These are phyloP conservation scores for Trogon surrucura DNA, from an alignment of 2,113 vertebrate species.

Conservation along the genomic window DNA sequence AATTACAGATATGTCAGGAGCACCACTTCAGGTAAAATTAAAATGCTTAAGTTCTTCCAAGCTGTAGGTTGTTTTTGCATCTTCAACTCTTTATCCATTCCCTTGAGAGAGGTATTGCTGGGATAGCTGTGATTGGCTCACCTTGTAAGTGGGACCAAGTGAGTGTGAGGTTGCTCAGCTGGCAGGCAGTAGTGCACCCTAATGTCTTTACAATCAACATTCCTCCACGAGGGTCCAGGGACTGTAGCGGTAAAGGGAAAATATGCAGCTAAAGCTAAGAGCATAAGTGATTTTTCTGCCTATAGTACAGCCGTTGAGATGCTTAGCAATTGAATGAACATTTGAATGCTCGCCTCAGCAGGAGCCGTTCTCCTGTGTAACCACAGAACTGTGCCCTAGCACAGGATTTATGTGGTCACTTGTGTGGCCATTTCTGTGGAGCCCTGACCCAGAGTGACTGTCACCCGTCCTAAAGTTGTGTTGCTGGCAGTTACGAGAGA, in stretches of 20 bases:
- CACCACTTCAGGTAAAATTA: background rate
- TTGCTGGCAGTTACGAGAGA: background rate
- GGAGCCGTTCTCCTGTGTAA: background rate
- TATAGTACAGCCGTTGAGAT: background rate
- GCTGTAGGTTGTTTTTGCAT: background rate
- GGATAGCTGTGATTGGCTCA: background rate
- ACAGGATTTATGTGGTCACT: background rate
- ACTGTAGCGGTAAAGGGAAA: background rate
- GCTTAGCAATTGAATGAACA: background rate
- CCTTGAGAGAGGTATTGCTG: background rate
- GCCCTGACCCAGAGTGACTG: background rate
- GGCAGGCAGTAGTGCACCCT: background rate
- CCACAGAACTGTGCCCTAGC: background rate
- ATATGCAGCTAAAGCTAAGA: background rate
- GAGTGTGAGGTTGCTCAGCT: background rate
- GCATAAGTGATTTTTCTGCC: background rate
- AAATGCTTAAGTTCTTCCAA: background rate
- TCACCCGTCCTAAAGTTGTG: background rate
- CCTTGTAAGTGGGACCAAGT: background rate
- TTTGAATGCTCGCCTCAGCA: background rate
- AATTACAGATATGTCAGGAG: background rate
- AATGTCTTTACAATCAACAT: background rate
- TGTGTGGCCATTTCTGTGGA: background rate
- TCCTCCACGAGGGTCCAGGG: background rate
- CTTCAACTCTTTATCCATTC: background rate